A percentile compares a stretch with the other conserved stretches of the same genome.
These are phyloP conservation scores for Baronia brevicornis DNA, from an alignment of 2,888 invertebrate species.

Conservation along the genomic window DNA sequence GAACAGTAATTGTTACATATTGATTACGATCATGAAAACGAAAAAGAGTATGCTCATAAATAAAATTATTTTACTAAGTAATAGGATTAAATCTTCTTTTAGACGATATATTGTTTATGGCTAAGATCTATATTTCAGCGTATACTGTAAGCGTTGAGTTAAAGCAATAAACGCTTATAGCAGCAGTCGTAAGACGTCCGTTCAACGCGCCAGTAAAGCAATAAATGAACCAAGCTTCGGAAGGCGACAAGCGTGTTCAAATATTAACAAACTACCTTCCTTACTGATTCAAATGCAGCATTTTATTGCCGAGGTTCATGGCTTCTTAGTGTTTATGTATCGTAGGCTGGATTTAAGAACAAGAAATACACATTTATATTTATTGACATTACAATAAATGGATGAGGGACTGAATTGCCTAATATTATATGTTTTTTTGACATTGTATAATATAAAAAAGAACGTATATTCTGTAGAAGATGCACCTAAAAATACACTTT, in stretches of 20 bases:
- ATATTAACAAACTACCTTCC: conserved; percentile 67
- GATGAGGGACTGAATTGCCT: too few relatives aligned
- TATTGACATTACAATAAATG: too few relatives aligned
- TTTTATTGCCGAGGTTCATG: conserved; percentile 12
- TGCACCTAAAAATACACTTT: too few relatives aligned
- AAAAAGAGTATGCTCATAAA: too few relatives aligned
- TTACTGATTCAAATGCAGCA: conserved; percentile 29
- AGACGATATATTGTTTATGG: conserved; percentile 1
- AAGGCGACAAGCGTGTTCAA: conserved; percentile 51
- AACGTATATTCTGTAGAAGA: too few relatives aligned
- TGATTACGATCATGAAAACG: too few relatives aligned
- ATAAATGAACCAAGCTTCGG: conserved; percentile 48
- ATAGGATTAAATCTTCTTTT: conserved; percentile 18
- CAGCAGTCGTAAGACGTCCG: conserved; percentile 41
- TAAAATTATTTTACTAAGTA: too few relatives aligned
- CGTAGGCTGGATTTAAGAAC: conserved; percentile 2
- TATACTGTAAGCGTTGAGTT: conserved; percentile 17
- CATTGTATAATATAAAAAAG: not conserved
- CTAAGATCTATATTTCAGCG: conserved; percentile 3
- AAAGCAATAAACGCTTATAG: conserved; percentile 40
- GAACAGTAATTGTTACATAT: too few relatives aligned
- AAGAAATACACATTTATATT: too few relatives aligned
- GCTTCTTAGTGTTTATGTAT: conserved; percentile 17
- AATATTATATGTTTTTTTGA: too few relatives aligned
- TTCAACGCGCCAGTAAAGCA: conserved; percentile 34